Base-by-base conservation (phyloP, 2,888 invertebrate species). In the Gerris lacustris region DNA sequence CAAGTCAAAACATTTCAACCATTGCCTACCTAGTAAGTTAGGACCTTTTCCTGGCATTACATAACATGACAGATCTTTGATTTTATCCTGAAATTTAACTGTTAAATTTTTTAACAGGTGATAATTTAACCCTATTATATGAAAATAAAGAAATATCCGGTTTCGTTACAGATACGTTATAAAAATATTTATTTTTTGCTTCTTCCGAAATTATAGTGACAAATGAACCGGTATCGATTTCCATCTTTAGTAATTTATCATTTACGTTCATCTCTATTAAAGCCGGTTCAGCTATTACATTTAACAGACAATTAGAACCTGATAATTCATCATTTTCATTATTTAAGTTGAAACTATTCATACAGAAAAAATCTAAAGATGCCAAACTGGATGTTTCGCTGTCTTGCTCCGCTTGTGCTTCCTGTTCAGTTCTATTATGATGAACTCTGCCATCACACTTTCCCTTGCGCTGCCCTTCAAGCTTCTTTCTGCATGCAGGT, bases 171-270 rank as follows among this genome's bases (percentile, higher is more conserved):
- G 55, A 55, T 55, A 55, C n/a, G n/a, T n/a, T n/a, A n/a, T n/a
- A n/a, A n/a, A n/a, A n/a, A n/a, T n/a, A n/a, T n/a, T n/a, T n/a
- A n/a, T n/a, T n/a, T 2, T 55, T 55, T 2, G 55, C 15, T 55
- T 55, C 55, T 15, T 55, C 55, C 9, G 11, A 11, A 55, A 55
- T 55, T 9, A 55, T 55, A 11, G 2, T 11, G 15, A 55, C 55
- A 55, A 55, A 55, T 55, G 55, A 55, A 55, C 55, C 55, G 15
- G 55, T 55, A 55, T 55, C 55, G 55, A 55, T 55, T 15, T 55
- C 5, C 55, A 55, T 11, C 55, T 11, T 15, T 55, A 55, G 15
- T 55, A 55, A 55, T 55, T 55, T 9, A 55, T 55, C 55, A 55
- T 55, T 55, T 9, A 55, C 15, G 2, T 55, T 9, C 15, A 55